These are phyloP conservation scores for Heliocidaris tuberculata DNA, from an alignment of 35 echinoderm and acorn worm genomes.

Conservation along the genomic window DNA sequence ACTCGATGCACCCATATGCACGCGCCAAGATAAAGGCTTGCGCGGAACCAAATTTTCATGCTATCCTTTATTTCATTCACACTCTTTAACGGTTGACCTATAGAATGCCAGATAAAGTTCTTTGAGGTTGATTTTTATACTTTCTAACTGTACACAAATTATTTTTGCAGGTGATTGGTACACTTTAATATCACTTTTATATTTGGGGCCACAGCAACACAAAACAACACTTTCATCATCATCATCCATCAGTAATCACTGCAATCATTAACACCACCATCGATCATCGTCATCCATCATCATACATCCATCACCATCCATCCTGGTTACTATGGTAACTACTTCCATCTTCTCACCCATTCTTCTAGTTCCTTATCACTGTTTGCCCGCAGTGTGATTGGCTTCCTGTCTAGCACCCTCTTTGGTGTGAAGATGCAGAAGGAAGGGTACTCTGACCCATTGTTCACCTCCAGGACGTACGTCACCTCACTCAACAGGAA, in stretches of 20 bases:
- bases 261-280: background rate
- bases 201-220: too few relatives aligned
- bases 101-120: too few relatives aligned
- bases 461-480: constrained; percentile 72
- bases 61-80: too few relatives aligned
- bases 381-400: constrained; percentile 68
- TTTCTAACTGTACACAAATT: too few relatives aligned
- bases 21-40: too few relatives aligned
- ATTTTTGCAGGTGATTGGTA: too few relatives aligned
- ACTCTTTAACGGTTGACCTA: too few relatives aligned
- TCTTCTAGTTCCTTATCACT: constrained; percentile 86
- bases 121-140: too few relatives aligned
- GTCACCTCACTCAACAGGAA: constrained; percentile 81
- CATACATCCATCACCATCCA: background rate
- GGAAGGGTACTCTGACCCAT: constrained; percentile 58
- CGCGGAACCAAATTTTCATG: too few relatives aligned
- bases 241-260: background rate
- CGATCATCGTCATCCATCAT: background rate
- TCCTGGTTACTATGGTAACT: background rate
- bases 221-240: background rate
- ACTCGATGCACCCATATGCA: too few relatives aligned
- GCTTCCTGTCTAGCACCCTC: constrained; percentile 70
- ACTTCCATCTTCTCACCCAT: constrained; percentile 70
- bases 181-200: too few relatives aligned
- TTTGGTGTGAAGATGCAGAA: constrained; percentile 94